These are phyloP conservation scores for Remorina albescens DNA, from an alignment of 2,797 vertebrate genomes.

Conservation along the genomic window DNA sequence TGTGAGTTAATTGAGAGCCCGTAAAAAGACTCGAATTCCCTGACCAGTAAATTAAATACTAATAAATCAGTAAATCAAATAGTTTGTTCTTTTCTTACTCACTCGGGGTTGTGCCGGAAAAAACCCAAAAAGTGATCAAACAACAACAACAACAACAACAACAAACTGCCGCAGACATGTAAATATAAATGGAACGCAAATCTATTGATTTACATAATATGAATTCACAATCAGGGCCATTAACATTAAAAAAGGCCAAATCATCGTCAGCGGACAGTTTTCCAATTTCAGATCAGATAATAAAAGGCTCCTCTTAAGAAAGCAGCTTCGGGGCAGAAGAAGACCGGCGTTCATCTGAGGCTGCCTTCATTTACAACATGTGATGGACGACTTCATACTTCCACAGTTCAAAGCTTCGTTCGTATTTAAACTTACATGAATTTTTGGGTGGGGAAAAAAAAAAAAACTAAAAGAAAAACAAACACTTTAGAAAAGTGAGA, in stretches of 20 bases:
- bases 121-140: not conserved
- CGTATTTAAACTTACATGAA: slow-evolving; percentile 16
- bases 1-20: no score
- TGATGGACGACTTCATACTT: slow-evolving; percentile 19
- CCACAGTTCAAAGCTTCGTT: slow-evolving; percentile 27
- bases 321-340: slow-evolving; percentile 7
- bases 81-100: not conserved
- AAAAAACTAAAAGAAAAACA: not conserved
- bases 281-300: slow-evolving; percentile 53
- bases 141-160: slow-evolving; percentile 4
- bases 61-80: no score
- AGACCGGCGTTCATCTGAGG: slow-evolving; percentile 11
- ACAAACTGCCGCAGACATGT: slow-evolving; percentile 8
- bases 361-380: slow-evolving; percentile 36
- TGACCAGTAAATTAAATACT: no score
- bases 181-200: no score
- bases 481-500: not conserved
- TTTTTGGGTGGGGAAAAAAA: not conserved
- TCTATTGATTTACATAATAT: slow-evolving; percentile 44
- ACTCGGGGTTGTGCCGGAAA: not conserved
- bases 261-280: slow-evolving; percentile 32
- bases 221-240: slow-evolving; percentile 41
- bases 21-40: no score
- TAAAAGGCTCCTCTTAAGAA: slow-evolving; percentile 35
- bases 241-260: slow-evolving; percentile 34